Conservation (phyloP, 2,113 vertebrate genomes). For the Rhabdornis inornatus region DNA sequence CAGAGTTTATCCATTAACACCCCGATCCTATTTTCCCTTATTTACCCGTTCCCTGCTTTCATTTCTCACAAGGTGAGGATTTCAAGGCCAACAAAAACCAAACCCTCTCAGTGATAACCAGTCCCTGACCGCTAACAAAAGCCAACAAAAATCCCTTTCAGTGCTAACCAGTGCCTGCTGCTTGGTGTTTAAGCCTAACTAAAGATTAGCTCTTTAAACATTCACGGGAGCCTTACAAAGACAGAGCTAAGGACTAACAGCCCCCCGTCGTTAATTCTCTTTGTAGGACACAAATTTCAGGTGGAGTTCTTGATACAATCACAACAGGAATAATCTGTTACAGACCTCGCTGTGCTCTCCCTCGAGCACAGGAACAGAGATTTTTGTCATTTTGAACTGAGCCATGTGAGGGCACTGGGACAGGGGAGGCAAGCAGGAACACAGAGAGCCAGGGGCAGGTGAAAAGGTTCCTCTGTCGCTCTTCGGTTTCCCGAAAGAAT, state of each 20-base stretch:
- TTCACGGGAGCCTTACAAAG: not conserved
- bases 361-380: not conserved
- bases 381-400: not conserved
- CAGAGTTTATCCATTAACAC: not conserved
- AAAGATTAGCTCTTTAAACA: slow-evolving; percentile 63
- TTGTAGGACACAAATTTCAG: not conserved
- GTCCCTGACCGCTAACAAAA: not conserved
- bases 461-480: not conserved
- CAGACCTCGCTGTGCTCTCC: not conserved
- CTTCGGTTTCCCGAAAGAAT: not conserved
- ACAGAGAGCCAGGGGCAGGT: not conserved
- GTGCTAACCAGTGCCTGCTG: not conserved
- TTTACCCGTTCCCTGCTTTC: not conserved
- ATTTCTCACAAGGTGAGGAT: not conserved
- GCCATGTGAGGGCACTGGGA: rapidly evolving
- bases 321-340: not conserved
- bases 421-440: not conserved
- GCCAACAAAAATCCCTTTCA: not conserved
- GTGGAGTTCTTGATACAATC: no score
- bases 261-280: not conserved
- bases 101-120: not conserved
- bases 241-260: not conserved
- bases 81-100: not conserved
- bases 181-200: not conserved
- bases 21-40: not conserved